phyloP scores from a whole-genome alignment of 2,888 invertebrate species.

The Acleris literana region DNA sequence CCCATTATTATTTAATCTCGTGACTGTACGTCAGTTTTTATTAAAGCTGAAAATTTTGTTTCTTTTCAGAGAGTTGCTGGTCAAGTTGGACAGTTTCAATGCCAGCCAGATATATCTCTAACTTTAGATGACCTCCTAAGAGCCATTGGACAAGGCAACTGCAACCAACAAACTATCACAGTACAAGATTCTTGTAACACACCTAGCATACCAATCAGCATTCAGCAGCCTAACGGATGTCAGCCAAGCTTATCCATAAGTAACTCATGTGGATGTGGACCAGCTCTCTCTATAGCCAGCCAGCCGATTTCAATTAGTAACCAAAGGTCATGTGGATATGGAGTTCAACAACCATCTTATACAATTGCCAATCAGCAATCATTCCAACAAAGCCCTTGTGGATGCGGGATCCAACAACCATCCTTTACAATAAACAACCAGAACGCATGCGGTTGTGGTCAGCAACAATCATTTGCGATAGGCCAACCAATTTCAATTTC shows the following conservation, averaged over 20 bases:
- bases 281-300: background rate
- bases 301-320: background rate
- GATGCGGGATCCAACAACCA: background rate
- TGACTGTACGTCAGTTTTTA: no score
- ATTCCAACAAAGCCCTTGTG: slow-evolving; percentile 2
- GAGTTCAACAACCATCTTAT: background rate
- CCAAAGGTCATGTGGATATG: slow-evolving; percentile 1
- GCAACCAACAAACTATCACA: background rate
- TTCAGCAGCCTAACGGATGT: slow-evolving; percentile 1
- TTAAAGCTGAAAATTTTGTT: background rate
- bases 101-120: slow-evolving; percentile 16
- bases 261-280: background rate
- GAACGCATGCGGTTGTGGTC: background rate
- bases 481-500: background rate
- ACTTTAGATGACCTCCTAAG: slow-evolving; percentile 21
- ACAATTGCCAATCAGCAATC: background rate
- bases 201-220: background rate
- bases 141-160: background rate
- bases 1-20: no score
- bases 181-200: slow-evolving; percentile 5
- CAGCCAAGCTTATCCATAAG: background rate
- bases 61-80: slow-evolving; percentile 16
- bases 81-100: slow-evolving; percentile 1
- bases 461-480: background rate
- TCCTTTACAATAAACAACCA: background rate